Evolutionary conservation across 2,888 invertebrate species (phyloP).

Genomic region (Polymixis flavicincta): DNA sequence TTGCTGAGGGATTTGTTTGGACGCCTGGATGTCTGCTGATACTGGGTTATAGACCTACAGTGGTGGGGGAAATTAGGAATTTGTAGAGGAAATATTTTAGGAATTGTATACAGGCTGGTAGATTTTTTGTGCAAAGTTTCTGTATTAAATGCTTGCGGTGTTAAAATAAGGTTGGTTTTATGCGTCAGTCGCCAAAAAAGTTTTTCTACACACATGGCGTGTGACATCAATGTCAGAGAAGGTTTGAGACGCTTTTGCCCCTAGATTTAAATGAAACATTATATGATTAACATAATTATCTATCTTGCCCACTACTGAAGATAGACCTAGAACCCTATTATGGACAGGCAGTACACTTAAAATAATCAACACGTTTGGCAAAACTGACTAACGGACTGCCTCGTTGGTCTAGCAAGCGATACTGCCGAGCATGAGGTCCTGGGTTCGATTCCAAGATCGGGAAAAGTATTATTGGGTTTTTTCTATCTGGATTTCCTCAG

Average conservation of each 20-base stretch:
- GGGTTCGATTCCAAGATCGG: too few relatives aligned
- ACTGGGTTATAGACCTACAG: neutral
- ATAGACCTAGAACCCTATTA: too few relatives aligned
- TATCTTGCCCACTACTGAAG: too few relatives aligned
- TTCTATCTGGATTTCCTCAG: too few relatives aligned
- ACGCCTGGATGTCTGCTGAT: slow-evolving; percentile 47
- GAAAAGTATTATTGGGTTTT: too few relatives aligned
- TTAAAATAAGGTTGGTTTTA: neutral
- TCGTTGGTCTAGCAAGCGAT: too few relatives aligned
- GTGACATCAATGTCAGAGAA: neutral
- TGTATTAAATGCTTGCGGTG: neutral
- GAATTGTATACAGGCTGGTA: neutral
- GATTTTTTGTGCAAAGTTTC: neutral
- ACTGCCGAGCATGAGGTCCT: too few relatives aligned
- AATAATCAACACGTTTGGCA: neutral
- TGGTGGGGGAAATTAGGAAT: slow-evolving; percentile 6
- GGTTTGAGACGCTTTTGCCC: neutral
- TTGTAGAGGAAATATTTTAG: neutral
- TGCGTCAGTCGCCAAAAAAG: neutral
- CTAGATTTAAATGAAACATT: too few relatives aligned
- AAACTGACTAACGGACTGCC: neutral
- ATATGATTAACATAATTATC: neutral
- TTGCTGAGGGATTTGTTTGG: slow-evolving; percentile 49
- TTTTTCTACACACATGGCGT: neutral
- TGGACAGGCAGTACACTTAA: too few relatives aligned